phyloP scores from a whole-genome alignment of 2,797 vertebrate species.

The Notamacropus eugenii region DNA sequence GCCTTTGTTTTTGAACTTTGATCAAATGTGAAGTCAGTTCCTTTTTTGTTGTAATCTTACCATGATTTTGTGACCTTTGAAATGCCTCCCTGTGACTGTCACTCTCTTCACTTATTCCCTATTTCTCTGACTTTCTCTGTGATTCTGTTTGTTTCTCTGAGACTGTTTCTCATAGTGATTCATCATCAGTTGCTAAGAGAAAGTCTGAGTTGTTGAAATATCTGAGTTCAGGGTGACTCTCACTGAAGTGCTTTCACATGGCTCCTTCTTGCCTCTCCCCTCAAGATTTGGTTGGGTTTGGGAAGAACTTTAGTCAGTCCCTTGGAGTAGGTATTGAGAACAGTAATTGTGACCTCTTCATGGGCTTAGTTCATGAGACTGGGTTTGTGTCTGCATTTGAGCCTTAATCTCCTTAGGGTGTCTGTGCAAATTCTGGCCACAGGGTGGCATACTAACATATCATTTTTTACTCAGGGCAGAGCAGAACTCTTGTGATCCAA shows the following conservation, averaged over 20 bases:
- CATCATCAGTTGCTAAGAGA: not conserved
- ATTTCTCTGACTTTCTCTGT: not conserved
- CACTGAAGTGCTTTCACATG: not conserved
- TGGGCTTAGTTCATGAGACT: not conserved
- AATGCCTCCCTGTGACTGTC: not conserved
- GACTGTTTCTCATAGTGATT: not conserved
- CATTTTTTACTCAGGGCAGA: not conserved
- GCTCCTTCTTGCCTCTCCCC: not conserved
- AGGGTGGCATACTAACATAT: not conserved
- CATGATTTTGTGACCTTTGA: not conserved
- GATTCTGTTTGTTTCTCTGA: not conserved
- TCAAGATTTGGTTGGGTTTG: not conserved
- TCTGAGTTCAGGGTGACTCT: not conserved
- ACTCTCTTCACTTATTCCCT: not conserved
- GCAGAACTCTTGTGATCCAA: not conserved
- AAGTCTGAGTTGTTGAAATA: not conserved
- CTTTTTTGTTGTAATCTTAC: not conserved
- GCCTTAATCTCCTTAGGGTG: not conserved
- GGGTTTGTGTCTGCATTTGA: not conserved
- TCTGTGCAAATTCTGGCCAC: not conserved
- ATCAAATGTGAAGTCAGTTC: not conserved
- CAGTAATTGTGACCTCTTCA: not conserved
- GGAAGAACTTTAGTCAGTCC: not conserved
- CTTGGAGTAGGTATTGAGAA: not conserved
- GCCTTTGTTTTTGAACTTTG: not conserved